Conservation (phyloP, 2,113 vertebrate species). For the Melanotaenia duboulayi region DNA sequence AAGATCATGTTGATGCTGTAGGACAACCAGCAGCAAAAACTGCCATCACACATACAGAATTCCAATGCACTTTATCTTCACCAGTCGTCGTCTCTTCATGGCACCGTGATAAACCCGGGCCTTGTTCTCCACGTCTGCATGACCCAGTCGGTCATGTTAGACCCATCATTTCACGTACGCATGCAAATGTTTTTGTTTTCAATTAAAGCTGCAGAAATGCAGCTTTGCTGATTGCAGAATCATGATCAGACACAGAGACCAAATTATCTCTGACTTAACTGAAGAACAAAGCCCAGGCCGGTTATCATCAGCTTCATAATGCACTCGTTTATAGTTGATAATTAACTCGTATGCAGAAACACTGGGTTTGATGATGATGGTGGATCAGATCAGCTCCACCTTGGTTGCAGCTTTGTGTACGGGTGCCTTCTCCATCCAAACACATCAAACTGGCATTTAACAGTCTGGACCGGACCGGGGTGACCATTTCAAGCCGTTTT, state of each 20-base stretch:
- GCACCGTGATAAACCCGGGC: neutral
- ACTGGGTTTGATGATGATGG: neutral
- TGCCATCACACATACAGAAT: conserved; percentile 37
- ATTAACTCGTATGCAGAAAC: neutral
- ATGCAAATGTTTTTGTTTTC: neutral
- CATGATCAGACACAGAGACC: too few species aligned
- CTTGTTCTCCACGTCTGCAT: neutral
- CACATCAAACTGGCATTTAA: neutral
- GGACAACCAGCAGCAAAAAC: conserved; percentile 45
- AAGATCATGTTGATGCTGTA: conserved; percentile 67
- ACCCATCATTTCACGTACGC: too few species aligned
- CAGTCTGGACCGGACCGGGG: neutral
- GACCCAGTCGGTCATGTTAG: too few species aligned
- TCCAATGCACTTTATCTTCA: neutral
- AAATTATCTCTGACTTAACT: too few species aligned
- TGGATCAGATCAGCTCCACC: neutral
- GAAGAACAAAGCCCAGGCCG: too few species aligned
- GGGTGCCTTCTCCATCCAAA: neutral
- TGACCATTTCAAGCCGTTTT: neutral
- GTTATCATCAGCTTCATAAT: neutral
- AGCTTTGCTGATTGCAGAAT: neutral
- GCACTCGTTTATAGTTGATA: neutral
- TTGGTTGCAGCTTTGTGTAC: neutral
- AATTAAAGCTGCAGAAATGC: neutral
- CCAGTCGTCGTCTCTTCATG: conserved; percentile 6